Percentiles rank a stretch among this genome's conserved stretches.
These are phyloP conservation scores for Brachypodius melanocephalos DNA, from an alignment of 2,113 vertebrate genomes.

Conservation along the genomic window DNA sequence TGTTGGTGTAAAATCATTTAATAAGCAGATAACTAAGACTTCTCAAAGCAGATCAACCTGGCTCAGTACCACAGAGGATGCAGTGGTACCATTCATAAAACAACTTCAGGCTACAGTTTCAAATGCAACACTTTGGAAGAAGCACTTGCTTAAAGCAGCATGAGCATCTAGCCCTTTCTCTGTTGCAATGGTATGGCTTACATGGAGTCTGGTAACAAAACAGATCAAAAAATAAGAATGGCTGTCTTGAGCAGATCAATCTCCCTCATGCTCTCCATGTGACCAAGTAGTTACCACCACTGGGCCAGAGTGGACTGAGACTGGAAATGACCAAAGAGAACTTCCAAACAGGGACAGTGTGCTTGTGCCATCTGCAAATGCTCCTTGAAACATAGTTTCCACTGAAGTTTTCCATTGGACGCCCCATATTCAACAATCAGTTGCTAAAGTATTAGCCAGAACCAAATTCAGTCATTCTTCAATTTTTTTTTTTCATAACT, in stretches of 20 bases:
- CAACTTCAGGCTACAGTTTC: background rate
- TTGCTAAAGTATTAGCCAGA: background rate
- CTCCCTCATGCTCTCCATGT: background rate
- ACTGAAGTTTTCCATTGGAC: background rate
- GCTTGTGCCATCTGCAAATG: background rate
- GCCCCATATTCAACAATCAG: background rate
- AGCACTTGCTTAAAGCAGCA: background rate
- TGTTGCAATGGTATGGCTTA: background rate
- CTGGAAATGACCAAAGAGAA: background rate
- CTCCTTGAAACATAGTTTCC: background rate
- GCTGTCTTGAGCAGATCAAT: background rate
- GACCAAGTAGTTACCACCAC: background rate
- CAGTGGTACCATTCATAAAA: background rate
- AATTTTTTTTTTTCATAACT: rapidly evolving
- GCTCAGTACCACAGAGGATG: background rate
- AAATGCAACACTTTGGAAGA: background rate
- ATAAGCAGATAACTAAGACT: background rate
- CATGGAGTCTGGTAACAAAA: background rate
- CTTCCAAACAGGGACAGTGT: background rate
- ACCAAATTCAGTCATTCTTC: background rate
- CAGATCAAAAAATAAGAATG: background rate
- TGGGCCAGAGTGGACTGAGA: background rate
- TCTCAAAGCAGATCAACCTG: background rate
- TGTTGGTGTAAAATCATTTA: background rate
- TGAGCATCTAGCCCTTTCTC: background rate